Evolutionary conservation across 2,888 invertebrate species (phyloP), one percentile per base, ranked within the genome.

Genomic region (Nemoura dubitans): DNA sequence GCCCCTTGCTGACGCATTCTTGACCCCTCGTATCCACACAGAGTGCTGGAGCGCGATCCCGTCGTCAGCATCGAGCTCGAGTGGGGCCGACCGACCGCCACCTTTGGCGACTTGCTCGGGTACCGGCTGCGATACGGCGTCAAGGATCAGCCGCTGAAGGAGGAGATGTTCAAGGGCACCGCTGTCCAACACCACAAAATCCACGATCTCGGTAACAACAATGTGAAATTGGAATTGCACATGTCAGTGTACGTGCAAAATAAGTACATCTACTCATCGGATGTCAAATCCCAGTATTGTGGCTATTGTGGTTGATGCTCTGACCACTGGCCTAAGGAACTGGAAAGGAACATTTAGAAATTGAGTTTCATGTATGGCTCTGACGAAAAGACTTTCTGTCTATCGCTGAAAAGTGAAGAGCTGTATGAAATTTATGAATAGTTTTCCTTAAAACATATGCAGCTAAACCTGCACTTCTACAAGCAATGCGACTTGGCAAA

Each of bases 61-160:
- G 96, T 97, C 28, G 96, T 97, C 36, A 95, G 96, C 0, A 96
- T 99, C 88, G 97, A 98, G 92, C 93, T 99, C 87, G 97, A 98
- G 91, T 99, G 99, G 99, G 95, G 95, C 10, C 94, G 95, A 89
- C 99, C 99, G 0, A 94, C 95, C 0, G 95, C 97, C 92, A 97
- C 97, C 0, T 97, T 97, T 90, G 99, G 99, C 3, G 96, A 96
- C 90, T 92, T 99, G 86, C 93, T 96, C 87, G 97, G 98, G 14
- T 99, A 98, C 91, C 94, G 97, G 86, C 92, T 99, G 30, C 94
- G 96, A 90, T 98, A 96, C 91, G 98, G 98, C 29, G 95, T 97
- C 29, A 96, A 96, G 91, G 97, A 97, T 92, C 96, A 96, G 90
- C 93, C 94, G 1, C 91, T 97, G 10, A 94, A 94, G 88, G 96